A percentile compares a stretch with the other conserved stretches of the same genome.
phyloP scores from a whole-genome alignment of 2,113 vertebrate species.

The Canis aureus region DNA sequence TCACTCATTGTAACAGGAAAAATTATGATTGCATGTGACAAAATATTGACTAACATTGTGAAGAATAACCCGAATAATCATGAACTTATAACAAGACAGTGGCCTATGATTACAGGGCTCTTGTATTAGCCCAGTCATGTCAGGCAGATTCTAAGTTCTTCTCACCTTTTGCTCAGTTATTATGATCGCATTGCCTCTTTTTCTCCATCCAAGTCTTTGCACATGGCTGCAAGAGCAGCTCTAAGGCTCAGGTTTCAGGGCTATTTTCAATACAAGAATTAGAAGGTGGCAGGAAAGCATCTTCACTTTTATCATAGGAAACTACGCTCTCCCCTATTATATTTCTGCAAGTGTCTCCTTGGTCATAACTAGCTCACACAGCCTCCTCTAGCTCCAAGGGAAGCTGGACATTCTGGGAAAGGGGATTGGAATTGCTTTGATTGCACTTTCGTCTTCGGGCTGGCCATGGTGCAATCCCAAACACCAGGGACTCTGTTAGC shows the following conservation, averaged over 20 bases:
- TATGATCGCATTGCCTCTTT: background rate
- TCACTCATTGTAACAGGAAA: background rate
- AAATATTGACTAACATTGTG: background rate
- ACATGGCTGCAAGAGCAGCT: background rate
- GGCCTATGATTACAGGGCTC: background rate
- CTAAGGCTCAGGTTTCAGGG: background rate
- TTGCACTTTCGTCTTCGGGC: background rate
- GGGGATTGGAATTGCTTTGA: background rate
- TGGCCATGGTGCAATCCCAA: background rate
- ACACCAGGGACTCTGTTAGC: background rate
- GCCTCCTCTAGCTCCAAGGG: background rate
- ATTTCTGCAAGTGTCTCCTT: background rate
- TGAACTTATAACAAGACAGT: background rate
- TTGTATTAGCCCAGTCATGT: no score
- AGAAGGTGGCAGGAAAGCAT: background rate
- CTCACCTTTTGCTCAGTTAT: background rate
- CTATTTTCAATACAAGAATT: background rate
- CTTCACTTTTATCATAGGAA: background rate
- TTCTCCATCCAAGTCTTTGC: background rate
- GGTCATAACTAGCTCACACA: background rate
- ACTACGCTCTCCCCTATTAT: background rate
- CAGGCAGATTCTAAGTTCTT: background rate
- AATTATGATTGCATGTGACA: background rate
- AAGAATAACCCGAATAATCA: background rate
- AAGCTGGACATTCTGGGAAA: fast-evolving